Conservation (phyloP, 1,140 invertebrate genomes). For the Myzus persicae region DNA sequence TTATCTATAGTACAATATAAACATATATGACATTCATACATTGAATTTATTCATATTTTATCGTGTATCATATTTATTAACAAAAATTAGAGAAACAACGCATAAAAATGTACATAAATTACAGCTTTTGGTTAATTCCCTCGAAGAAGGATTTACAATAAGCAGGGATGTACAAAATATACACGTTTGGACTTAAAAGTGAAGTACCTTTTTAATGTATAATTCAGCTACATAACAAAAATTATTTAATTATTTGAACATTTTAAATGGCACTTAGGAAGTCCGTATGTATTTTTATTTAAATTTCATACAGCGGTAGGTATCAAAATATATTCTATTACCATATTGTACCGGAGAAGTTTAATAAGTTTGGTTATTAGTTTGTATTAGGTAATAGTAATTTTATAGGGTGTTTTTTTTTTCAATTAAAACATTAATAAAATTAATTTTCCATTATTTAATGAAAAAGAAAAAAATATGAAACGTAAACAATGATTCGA, state of each 20-base stretch:
- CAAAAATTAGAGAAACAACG: neutral
- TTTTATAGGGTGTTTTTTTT: neutral
- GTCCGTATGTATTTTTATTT: neutral
- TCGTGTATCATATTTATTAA: neutral
- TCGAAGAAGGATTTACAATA: neutral
- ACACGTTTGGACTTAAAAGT: neutral
- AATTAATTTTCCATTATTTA: neutral
- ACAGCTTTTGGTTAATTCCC: neutral
- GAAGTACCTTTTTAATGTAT: constrained; percentile 4
- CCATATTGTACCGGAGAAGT: neutral
- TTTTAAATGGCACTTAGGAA: neutral
- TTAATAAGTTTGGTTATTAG: neutral
- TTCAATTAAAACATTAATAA: neutral
- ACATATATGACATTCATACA: neutral
- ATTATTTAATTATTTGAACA: neutral
- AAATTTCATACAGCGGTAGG: neutral
- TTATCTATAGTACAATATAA: neutral
- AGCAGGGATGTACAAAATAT: neutral
- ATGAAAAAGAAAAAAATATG: neutral
- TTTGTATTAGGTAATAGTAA: neutral
- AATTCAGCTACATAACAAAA: neutral
- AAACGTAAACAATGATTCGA: neutral
- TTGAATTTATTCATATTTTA: neutral
- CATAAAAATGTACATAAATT: neutral
- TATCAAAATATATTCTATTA: constrained; percentile 8